Evolutionary conservation across 1,140 invertebrate genomes (phyloP).

Genomic region (Neuroterus valhalla): DNA sequence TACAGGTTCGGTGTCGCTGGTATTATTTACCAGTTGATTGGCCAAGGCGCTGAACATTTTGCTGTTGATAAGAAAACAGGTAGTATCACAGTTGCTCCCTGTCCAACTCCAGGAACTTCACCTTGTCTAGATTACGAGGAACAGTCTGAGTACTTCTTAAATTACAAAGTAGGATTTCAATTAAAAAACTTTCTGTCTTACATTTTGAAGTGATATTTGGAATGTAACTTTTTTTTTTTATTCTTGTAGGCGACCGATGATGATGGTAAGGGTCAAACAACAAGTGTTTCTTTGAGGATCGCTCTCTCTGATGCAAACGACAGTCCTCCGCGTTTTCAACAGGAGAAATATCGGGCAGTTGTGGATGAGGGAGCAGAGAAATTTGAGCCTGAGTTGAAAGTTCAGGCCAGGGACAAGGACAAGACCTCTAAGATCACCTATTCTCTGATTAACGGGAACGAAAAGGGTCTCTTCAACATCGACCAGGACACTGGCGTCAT

Average conservation of each 20-base stretch:
- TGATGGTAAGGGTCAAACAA: constrained; percentile 84
- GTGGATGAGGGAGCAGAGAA: constrained; percentile 89
- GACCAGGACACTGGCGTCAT: constrained; percentile 83
- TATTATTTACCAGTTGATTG: constrained; percentile 89
- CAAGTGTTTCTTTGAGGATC: constrained; percentile 86
- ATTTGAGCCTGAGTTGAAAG: constrained; percentile 84
- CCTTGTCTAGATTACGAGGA: constrained; percentile 92
- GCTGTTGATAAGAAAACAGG: constrained; percentile 87
- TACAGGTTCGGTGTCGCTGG: constrained; percentile 83
- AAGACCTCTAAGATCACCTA: constrained; percentile 88
- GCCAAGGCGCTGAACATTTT: constrained; percentile 89
- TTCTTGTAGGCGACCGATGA: constrained; percentile 86
- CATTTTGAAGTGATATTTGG: neutral
- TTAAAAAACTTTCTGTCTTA: neutral
- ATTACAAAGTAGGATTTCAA: constrained; percentile 81
- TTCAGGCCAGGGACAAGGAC: constrained; percentile 86
- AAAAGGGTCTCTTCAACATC: constrained; percentile 81
- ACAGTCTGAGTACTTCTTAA: constrained; percentile 87
- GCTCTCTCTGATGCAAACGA: constrained; percentile 90
- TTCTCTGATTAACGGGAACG: constrained; percentile 81
- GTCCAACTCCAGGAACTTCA: constrained; percentile 78
- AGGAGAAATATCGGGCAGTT: constrained; percentile 83
- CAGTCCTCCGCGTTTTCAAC: constrained; percentile 86
- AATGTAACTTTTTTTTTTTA: constrained; percentile 29
- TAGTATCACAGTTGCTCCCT: constrained; percentile 87